These are phyloP conservation scores for Megaceryle torquata DNA, from an alignment of 2,113 vertebrate species.

Conservation along the genomic window DNA sequence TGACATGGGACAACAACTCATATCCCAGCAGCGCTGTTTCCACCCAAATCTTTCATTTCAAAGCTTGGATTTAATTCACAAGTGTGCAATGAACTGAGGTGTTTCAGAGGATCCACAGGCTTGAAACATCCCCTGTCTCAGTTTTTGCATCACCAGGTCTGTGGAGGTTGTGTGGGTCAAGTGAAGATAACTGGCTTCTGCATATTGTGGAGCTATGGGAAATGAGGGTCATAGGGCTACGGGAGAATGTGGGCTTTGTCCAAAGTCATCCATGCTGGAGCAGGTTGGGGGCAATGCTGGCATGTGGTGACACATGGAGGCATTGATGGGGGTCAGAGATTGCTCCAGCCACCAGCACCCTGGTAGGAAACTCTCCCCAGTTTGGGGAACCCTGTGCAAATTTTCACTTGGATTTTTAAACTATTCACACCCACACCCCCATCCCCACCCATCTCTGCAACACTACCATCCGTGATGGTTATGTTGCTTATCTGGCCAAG, in stretches of 20 bases:
- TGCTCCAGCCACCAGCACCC: neutral
- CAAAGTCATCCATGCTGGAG: neutral
- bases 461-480: neutral
- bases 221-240: neutral
- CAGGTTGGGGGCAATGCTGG: neutral
- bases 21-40: neutral
- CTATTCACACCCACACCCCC: neutral
- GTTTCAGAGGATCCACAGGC: neutral
- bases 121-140: neutral
- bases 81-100: accelerated
- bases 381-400: neutral
- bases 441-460: neutral
- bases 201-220: accelerated
- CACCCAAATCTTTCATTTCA: neutral
- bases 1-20: neutral
- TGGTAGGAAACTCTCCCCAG: neutral
- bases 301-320: neutral
- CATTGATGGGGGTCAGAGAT: neutral
- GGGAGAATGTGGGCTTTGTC: neutral
- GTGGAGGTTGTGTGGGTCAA: neutral
- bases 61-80: neutral
- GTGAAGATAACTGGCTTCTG: neutral
- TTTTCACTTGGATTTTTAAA: neutral
- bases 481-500: neutral
- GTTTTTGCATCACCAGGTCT: neutral